Percentiles rank a stretch among this genome's conserved stretches.
Conservation (phyloP, 1,140 invertebrate species). For the Meteorus sp. region DNA sequence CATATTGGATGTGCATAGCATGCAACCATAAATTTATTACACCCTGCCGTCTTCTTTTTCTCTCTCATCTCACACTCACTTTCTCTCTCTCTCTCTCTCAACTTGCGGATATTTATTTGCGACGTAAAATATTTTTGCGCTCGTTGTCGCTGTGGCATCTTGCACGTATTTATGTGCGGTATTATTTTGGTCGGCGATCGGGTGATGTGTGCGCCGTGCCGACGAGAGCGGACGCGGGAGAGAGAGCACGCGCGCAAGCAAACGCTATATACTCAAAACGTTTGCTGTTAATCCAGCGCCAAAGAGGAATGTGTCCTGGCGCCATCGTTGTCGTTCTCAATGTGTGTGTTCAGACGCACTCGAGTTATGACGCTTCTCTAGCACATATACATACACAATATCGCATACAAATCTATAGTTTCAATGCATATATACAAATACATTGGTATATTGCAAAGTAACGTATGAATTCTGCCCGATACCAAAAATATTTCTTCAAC, state of each 20-base stretch:
- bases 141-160: constrained; percentile 7
- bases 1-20: too few relatives aligned
- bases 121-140: constrained; percentile 17
- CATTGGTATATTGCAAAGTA: too few relatives aligned
- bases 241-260: too few relatives aligned
- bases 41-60: too few relatives aligned
- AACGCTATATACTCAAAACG: too few relatives aligned
- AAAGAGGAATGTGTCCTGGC: constrained; percentile 30
- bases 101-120: neutral
- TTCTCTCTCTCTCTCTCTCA: neutral
- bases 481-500: too few relatives aligned
- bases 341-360: constrained; percentile 25
- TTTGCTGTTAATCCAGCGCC: constrained; percentile 26
- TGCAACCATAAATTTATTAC: too few relatives aligned
- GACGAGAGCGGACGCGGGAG: neutral
- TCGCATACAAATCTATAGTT: too few relatives aligned
- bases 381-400: neutral
- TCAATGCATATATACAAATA: too few relatives aligned
- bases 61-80: neutral
- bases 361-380: constrained; percentile 23
- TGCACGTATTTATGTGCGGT: constrained; percentile 21
- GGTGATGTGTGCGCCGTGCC: neutral
- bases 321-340: constrained; percentile 21
- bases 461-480: too few relatives aligned
- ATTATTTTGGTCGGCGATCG: constrained; percentile 25